Base-by-base conservation (phyloP, 2,888 invertebrate species). In the Notodonta dromedarius region DNA sequence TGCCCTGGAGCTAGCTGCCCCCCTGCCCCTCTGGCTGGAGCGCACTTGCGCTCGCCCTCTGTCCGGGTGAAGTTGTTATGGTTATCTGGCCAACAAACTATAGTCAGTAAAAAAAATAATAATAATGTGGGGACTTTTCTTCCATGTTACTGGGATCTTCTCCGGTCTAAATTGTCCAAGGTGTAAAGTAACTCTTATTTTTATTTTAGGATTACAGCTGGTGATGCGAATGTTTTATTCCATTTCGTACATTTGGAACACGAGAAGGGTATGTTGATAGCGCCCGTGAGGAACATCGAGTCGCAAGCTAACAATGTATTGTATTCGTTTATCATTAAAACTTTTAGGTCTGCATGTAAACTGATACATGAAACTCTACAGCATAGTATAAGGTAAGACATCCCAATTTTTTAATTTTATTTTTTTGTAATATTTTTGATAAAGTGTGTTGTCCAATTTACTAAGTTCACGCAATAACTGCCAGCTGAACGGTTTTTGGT, bases 161-260 rank as follows among this genome's bases (percentile, higher is more conserved):
- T n/a, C n/a, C n/a, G n/a, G n/a, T n/a, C n/a, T n/a, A n/a, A n/a
- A n/a, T n/a, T n/a, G n/a, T n/a, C n/a, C n/a, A n/a, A n/a, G n/a
- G 7, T 14, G 14, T 24, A 51, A 4, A 51, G 7, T 35, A 35
- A 35, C 35, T 24, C 24, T 24, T 35, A 9, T 53, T 53, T 46
- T 39, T n/a, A 56, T 88, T 87, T 51, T 78, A 94, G 94, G 84
- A 90, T 96, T 73, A 96, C 96, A 16, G 93, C 95, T 0, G 97
- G 97, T 1, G 94, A 94, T 58, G 95, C 96, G 63, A 97, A 97
- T 82, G 95, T 96, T 11, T 83, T 97, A 61, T 96, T 97, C 79
- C 96, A 97, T 84, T 97, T 96, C 78, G 94, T 97, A 0, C 96
- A 96, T 62, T 85, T 97, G 59, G 96, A 97, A 82, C 90, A 94